Percentiles rank a stretch among this genome's conserved stretches.
Evolutionary conservation across 2,797 vertebrate genomes (phyloP).

Genomic region (Enoplosus armatus): DNA sequence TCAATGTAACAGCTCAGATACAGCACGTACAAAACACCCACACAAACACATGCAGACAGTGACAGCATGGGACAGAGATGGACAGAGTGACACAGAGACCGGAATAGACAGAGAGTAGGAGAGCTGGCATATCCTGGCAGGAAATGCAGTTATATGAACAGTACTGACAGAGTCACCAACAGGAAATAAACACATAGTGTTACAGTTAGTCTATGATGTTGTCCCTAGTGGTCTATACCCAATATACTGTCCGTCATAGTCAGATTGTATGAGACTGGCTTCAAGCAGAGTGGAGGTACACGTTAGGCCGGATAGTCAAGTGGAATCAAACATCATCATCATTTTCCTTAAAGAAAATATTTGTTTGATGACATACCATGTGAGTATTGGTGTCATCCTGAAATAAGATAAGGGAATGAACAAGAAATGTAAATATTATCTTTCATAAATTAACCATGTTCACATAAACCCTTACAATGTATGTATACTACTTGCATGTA

Average conservation of each 20-base stretch:
- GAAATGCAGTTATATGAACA: conserved; percentile 58
- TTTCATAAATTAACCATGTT: background rate
- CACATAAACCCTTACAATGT: background rate
- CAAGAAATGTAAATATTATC: background rate
- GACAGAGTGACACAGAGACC: conserved; percentile 23
- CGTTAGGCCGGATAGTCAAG: background rate
- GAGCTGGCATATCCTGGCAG: conserved; percentile 64
- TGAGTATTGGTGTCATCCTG: background rate
- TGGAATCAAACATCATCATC: background rate
- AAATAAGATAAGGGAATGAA: background rate
- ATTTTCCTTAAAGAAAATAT: conserved; percentile 10
- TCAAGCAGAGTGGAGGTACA: background rate
- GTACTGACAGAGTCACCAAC: conserved; percentile 38
- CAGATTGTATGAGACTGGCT: background rate
- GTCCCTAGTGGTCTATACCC: conserved; percentile 4
- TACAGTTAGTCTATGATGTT: conserved; percentile 10
- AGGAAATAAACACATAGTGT: conserved; percentile 55
- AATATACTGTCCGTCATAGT: background rate
- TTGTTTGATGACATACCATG: background rate
- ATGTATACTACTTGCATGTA: background rate
- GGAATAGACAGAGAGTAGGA: conserved; percentile 29
- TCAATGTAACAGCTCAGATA: conserved; percentile 4
- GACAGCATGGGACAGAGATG: conserved; percentile 2
- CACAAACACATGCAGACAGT: conserved; percentile 8
- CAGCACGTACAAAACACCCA: background rate